phyloP scores from a whole-genome alignment of 1,140 invertebrate species.

The Drosophila ananassae region DNA sequence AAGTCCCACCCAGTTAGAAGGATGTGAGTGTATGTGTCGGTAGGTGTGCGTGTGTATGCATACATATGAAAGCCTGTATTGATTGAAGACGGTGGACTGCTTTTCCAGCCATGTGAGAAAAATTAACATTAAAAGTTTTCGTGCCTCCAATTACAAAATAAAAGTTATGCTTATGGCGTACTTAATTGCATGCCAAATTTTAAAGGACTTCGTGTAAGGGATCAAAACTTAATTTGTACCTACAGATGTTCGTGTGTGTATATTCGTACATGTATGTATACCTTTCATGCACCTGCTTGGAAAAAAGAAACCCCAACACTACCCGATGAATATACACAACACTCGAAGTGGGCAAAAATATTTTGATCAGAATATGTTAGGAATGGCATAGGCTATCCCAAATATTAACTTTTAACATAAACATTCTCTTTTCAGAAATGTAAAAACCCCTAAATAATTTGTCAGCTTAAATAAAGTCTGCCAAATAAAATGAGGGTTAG shows the following conservation, averaged over 20 bases:
- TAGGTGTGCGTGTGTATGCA: slow-evolving; percentile 47
- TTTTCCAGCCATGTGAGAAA: slow-evolving; percentile 26
- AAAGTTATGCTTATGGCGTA: slow-evolving; percentile 29
- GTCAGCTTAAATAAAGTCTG: background rate
- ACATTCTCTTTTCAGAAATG: background rate
- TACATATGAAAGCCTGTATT: slow-evolving; percentile 39
- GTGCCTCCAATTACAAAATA: slow-evolving; percentile 40
- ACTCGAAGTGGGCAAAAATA: background rate
- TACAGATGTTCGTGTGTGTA: slow-evolving; percentile 36
- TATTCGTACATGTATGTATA: slow-evolving; percentile 36
- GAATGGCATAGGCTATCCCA: too few species aligned
- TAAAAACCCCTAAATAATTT: background rate
- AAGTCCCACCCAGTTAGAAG: slow-evolving; percentile 57
- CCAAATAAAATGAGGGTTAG: slow-evolving; percentile 26
- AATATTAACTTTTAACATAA: background rate
- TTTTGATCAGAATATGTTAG: slow-evolving; percentile 1
- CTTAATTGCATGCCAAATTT: slow-evolving; percentile 20
- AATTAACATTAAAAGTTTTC: slow-evolving; percentile 40
- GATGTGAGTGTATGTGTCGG: slow-evolving; percentile 22
- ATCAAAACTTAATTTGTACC: slow-evolving; percentile 8
- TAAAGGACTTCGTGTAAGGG: slow-evolving; percentile 4
- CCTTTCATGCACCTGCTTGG: slow-evolving; percentile 25
- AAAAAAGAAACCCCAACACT: slow-evolving; percentile 3
- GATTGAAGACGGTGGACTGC: slow-evolving; percentile 30
- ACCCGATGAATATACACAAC: background rate